phyloP scores from a whole-genome alignment of 2,888 invertebrate species.

The Eilema caniola region DNA sequence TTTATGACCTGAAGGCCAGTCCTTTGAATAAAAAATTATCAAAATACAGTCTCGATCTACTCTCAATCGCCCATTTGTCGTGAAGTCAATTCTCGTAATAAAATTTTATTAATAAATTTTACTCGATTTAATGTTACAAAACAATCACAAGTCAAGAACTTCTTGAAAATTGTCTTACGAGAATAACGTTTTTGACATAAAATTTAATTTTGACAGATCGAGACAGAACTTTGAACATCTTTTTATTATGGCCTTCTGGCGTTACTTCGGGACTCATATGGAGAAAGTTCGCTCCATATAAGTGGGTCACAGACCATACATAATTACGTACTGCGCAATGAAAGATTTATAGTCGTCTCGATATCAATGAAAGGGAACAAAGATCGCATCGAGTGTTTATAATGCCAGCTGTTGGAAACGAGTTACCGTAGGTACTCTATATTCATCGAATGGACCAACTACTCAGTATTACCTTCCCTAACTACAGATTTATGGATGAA shows the following conservation, averaged over 20 bases:
- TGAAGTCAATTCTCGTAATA: too few relatives aligned
- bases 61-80: too few relatives aligned
- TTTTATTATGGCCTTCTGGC: too few relatives aligned
- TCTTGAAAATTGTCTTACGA: too few relatives aligned
- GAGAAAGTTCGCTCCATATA: conserved; percentile 31
- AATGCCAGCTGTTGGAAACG: conserved; percentile 46
- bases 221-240: too few relatives aligned
- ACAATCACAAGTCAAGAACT: too few relatives aligned
- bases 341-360: conserved; percentile 24
- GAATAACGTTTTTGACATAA: too few relatives aligned
- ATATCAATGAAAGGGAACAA: conserved; percentile 45
- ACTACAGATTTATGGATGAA: neutral
- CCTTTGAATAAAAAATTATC: too few relatives aligned
- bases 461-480: neutral
- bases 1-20: neutral
- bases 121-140: too few relatives aligned
- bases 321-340: conserved; percentile 13
- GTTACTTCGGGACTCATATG: neutral
- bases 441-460: neutral
- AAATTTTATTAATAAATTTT: too few relatives aligned
- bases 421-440: conserved; percentile 28
- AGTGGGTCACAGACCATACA: conserved; percentile 44
- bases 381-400: conserved; percentile 47
- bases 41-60: too few relatives aligned
- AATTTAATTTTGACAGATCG: too few relatives aligned